Evolutionary conservation across 2,113 vertebrate genomes (phyloP).

Genomic region (Prietella phreatophila): DNA sequence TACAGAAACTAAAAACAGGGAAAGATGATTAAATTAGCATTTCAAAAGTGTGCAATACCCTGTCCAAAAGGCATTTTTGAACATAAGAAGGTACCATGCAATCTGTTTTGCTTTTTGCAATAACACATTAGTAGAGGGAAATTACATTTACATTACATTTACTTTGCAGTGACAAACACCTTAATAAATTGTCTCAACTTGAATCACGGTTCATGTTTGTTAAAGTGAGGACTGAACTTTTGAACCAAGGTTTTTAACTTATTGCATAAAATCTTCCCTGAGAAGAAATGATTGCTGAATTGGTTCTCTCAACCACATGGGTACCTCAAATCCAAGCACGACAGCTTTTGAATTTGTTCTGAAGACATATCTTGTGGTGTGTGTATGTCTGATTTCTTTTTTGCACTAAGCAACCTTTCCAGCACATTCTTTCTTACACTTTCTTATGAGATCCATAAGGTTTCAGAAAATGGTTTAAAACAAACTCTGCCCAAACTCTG

Average conservation of each 20-base stretch:
- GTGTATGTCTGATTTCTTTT: background rate
- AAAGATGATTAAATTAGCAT: background rate
- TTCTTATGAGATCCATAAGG: background rate
- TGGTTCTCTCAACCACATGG: background rate
- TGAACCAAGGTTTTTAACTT: background rate
- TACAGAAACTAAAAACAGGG: background rate
- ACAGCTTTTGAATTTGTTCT: background rate
- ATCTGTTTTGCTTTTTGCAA: conserved; percentile 22
- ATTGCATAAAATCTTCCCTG: background rate
- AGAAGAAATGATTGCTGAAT: background rate
- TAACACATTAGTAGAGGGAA: conserved; percentile 9
- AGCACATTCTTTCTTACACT: background rate
- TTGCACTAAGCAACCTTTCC: background rate
- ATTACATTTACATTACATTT: background rate
- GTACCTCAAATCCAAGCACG: background rate
- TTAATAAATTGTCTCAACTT: conserved; percentile 2
- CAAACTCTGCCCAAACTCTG: background rate
- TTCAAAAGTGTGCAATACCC: background rate
- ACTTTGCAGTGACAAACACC: background rate
- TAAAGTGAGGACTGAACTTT: background rate
- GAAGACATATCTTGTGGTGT: background rate
- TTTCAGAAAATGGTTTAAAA: background rate
- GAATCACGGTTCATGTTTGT: background rate
- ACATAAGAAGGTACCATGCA: conserved; percentile 5
- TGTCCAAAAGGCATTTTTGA: background rate